These are phyloP conservation scores for Nasonia oneida DNA, from an alignment of 2,888 invertebrate species.

Conservation along the genomic window DNA sequence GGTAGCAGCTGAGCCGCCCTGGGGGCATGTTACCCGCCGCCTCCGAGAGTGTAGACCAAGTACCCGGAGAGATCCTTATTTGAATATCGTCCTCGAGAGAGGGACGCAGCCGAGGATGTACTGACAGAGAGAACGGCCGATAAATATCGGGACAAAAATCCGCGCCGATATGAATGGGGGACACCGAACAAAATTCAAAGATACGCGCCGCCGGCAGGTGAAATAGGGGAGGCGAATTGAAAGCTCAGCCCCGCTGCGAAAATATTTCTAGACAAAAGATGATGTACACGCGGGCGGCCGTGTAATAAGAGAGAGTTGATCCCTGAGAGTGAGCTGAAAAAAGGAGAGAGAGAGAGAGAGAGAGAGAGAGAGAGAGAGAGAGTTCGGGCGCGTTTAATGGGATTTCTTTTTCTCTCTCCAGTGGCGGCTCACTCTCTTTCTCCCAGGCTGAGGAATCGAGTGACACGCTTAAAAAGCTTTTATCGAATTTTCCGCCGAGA, in stretches of 20 bases:
- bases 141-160: constrained; percentile 29
- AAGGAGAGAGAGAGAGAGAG: background rate
- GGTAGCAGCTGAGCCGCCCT: background rate
- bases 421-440: background rate
- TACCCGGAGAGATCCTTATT: constrained; percentile 21
- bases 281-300: too few species aligned
- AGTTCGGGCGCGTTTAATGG: constrained; percentile 41
- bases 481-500: constrained; percentile 48
- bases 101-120: background rate
- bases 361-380: background rate
- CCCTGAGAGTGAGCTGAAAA: background rate
- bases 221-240: background rate
- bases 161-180: constrained; percentile 9
- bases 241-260: background rate
- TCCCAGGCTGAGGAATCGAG: constrained; percentile 33
- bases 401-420: constrained; percentile 28
- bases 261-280: constrained; percentile 12
- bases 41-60: background rate
- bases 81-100: constrained; percentile 41
- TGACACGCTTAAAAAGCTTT: constrained; percentile 55
- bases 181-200: constrained; percentile 11
- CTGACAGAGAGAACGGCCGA: constrained; percentile 27
- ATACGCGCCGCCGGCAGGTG: background rate
- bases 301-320: background rate
- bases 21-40: background rate